A percentile compares a stretch with the other conserved stretches of the same genome.
These are phyloP conservation scores for Ambastaia sidthimunki DNA, from an alignment of 2,797 vertebrate genomes.

Conservation along the genomic window DNA sequence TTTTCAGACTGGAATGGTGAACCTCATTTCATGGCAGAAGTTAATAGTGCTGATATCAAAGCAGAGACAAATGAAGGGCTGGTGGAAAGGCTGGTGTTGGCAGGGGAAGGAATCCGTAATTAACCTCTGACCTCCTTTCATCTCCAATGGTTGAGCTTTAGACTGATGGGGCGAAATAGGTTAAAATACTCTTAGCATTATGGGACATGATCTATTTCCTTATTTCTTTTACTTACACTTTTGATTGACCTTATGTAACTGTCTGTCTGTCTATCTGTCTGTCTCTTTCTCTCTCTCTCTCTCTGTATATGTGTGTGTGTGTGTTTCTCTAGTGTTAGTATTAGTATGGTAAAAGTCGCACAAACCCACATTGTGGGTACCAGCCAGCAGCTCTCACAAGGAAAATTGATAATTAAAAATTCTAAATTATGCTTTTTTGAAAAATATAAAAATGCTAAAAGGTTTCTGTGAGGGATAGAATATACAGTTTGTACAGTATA, in stretches of 20 bases:
- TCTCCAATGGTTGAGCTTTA: slow-evolving; percentile 61
- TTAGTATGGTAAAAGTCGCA: too few species aligned
- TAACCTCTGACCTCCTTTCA: slow-evolving; percentile 72
- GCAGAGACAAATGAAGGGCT: slow-evolving; percentile 58
- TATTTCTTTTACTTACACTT: slow-evolving; percentile 49
- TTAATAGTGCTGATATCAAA: slow-evolving; percentile 69
- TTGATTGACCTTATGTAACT: slow-evolving; percentile 9
- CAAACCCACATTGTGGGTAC: too few species aligned
- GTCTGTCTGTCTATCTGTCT: too few species aligned
- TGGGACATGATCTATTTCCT: slow-evolving; percentile 41
- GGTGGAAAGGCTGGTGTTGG: slow-evolving; percentile 68
- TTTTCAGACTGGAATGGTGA: not conserved
- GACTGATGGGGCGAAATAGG: slow-evolving; percentile 55
- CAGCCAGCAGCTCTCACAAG: too few species aligned
- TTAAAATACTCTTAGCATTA: slow-evolving; percentile 56
- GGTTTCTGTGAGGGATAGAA: too few species aligned
- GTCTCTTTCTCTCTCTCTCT: not conserved
- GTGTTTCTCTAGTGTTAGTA: too few species aligned
- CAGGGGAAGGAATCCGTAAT: slow-evolving; percentile 72
- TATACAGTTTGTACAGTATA: too few species aligned
- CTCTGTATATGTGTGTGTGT: too few species aligned
- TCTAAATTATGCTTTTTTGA: too few species aligned
- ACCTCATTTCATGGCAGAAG: slow-evolving; percentile 68
- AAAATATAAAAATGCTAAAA: too few species aligned
- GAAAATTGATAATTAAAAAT: too few species aligned